phyloP scores from a whole-genome alignment of 2,797 vertebrate species.

The Sciurus vulgaris region DNA sequence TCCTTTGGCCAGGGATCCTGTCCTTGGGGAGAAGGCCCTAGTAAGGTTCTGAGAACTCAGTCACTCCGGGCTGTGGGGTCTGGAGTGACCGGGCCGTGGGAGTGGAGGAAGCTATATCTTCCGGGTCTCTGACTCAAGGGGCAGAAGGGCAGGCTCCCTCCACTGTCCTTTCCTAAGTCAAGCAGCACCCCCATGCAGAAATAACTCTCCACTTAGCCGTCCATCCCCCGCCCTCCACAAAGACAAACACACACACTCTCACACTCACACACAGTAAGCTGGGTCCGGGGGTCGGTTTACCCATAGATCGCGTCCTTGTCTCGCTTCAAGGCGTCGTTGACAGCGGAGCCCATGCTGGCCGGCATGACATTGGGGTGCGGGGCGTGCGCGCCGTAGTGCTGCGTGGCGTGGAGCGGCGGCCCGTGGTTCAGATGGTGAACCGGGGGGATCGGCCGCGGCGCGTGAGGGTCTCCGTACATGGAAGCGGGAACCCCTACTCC shows the following conservation, averaged over 20 bases:
- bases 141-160: constrained; percentile 20
- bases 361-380: constrained; percentile 99
- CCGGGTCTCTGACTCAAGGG: constrained; percentile 6
- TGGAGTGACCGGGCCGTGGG: background rate
- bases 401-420: constrained; percentile 98
- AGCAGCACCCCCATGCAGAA: constrained; percentile 46
- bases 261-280: constrained; percentile 67
- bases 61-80: constrained; percentile 43
- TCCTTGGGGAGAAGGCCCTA: constrained; percentile 78
- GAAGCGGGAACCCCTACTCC: constrained; percentile 97
- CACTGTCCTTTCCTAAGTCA: constrained; percentile 31
- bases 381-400: constrained; percentile 99
- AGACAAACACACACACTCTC: constrained; percentile 59
- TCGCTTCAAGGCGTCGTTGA: constrained; percentile 99
- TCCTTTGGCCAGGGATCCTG: constrained; percentile 70
- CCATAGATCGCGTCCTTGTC: constrained; percentile 99
- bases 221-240: background rate
- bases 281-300: constrained; percentile 88
- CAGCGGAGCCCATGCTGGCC: constrained; percentile 99
- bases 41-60: constrained; percentile 45
- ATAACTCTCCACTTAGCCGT: constrained; percentile 19
- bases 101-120: constrained; percentile 33
- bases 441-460: constrained; percentile 98
- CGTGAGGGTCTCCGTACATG: constrained; percentile 99
- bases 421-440: constrained; percentile 99